phyloP scores from a whole-genome alignment of 2,113 vertebrate species.

The Gorsachius goisagi region DNA sequence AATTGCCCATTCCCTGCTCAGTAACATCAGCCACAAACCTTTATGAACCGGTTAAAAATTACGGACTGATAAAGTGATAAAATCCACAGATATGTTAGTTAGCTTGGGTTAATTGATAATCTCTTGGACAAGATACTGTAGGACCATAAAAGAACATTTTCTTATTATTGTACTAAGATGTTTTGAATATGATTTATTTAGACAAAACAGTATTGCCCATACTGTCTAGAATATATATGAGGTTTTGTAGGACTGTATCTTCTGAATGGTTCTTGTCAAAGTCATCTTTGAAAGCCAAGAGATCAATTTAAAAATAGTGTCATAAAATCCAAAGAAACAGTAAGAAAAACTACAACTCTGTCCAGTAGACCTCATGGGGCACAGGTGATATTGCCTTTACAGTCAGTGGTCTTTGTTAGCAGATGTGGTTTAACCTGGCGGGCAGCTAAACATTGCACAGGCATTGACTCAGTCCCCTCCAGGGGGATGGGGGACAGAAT shows the following conservation, averaged over 20 bases:
- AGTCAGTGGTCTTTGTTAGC: background rate
- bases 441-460: too few relatives aligned
- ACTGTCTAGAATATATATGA: background rate
- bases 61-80: background rate
- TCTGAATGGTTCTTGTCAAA: background rate
- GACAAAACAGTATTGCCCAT: background rate
- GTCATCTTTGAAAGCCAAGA: background rate
- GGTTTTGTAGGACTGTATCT: background rate
- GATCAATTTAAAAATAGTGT: background rate
- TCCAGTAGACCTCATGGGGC: background rate
- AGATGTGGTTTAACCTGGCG: too few relatives aligned
- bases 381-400: background rate
- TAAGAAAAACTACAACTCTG: background rate
- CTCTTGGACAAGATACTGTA: background rate
- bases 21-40: background rate
- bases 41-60: background rate
- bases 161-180: background rate
- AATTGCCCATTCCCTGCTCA: background rate
- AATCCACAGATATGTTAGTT: background rate
- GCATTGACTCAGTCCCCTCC: too few relatives aligned
- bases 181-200: background rate
- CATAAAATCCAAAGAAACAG: background rate
- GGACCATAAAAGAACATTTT: background rate
- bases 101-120: background rate
- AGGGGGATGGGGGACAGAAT: too few relatives aligned